Base-by-base conservation (phyloP, 2,888 invertebrate species). In the Cryptops parisi region DNA sequence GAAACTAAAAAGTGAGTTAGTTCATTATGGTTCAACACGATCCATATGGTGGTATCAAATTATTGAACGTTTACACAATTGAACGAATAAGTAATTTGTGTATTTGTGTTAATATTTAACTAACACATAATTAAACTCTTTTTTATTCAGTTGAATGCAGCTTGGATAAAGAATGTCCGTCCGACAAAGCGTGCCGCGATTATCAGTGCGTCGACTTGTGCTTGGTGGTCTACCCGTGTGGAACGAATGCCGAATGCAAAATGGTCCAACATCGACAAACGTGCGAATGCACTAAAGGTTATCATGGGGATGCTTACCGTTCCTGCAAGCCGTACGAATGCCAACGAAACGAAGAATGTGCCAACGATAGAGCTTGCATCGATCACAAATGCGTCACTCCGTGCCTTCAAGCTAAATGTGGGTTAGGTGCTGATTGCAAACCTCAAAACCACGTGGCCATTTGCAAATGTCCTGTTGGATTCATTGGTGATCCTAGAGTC, bases 281-380 rank as follows among this genome's bases (percentile, higher is more conserved):
- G 9, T 89, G 89, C 63, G 79, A 81, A 63, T 89, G 89, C 64
- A 78, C 79, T 1, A 75, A 78, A 2, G 79, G 57, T n/a, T 57
- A 52, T 39, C 55, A 54, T 24, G 55, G 57, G 3, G 50, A 56
- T 21, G 41, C 53, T 2, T 33, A 38, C 43, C 39, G 33, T 27
- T 52, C 53, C 51, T 47, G 58, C 52, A 50, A 39, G 51, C 74
- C 81, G 62, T 82, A 82, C 2, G 85, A 89, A 70, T 90, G 89
- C 65, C 74, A 77, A 2, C 67, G 65, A 2, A 82, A 90, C 64
- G 74, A 76, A 3, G 86, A 89, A 59, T 90, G 90, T 62, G 56
- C 59, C 2, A 58, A 58, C n/a, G 38, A 50, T 43, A 55, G 55
- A 24, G 54, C 54, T 12, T 58, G 58, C 47, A 46, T 55, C 21